phyloP scores from a whole-genome alignment of 2,888 invertebrate species.

The Cordylochernes scorpioides region DNA sequence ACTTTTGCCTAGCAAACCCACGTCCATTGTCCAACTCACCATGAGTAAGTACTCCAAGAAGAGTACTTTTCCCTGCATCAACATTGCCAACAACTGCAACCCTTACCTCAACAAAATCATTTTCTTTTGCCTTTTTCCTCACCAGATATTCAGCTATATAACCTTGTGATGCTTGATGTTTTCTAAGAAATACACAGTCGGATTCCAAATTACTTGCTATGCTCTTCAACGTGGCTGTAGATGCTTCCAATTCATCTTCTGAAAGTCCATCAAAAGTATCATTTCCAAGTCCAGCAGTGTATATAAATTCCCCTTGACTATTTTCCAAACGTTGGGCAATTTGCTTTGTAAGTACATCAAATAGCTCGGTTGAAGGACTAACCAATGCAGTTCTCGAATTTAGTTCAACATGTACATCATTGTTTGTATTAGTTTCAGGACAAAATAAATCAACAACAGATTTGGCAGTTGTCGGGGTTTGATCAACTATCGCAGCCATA shows the following conservation, averaged over 20 bases:
- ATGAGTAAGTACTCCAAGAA: constrained; percentile 87
- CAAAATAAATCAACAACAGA: constrained; percentile 13
- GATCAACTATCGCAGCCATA: constrained; percentile 15
- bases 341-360: constrained; percentile 47
- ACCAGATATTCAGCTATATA: constrained; percentile 69
- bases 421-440: no score
- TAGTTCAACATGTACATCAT: no score
- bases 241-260: constrained; percentile 61
- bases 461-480: constrained; percentile 14
- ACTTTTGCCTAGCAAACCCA: constrained; percentile 69
- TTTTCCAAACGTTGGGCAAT: constrained; percentile 50
- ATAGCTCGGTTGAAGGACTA: constrained; percentile 65
- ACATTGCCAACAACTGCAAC: constrained; percentile 98
- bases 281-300: constrained; percentile 53
- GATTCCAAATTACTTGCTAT: constrained; percentile 57
- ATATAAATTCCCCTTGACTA: constrained; percentile 80
- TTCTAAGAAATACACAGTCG: constrained; percentile 62
- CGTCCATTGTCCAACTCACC: constrained; percentile 86
- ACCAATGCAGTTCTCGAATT: constrained; percentile 55
- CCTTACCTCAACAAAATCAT: constrained; percentile 25
- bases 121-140: constrained; percentile 48
- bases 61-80: constrained; percentile 91
- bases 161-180: constrained; percentile 36
- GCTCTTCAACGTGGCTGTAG: constrained; percentile 63
- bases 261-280: constrained; percentile 32